Conservation (phyloP, 1,140 invertebrate genomes). For the Zaprionus capensis region DNA sequence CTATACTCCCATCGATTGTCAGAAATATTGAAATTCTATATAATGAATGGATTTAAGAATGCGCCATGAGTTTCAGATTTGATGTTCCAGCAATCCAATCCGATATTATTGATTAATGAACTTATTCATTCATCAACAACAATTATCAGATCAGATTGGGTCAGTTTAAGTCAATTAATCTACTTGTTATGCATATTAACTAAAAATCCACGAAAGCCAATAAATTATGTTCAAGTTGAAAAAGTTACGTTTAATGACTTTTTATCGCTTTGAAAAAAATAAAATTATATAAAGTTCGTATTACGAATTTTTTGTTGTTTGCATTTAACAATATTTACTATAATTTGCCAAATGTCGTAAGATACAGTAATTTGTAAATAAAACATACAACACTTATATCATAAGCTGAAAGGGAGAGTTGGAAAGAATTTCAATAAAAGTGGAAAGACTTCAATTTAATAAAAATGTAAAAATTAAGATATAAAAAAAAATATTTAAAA, state of each 20-base stretch:
- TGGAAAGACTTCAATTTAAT: too few relatives aligned
- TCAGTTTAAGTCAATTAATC: conserved; percentile 56
- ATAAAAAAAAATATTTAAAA: too few relatives aligned
- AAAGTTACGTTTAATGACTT: background rate
- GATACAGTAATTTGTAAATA: too few relatives aligned
- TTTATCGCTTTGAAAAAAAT: background rate
- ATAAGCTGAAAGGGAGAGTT: too few relatives aligned
- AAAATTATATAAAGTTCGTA: too few relatives aligned
- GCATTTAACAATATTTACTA: too few relatives aligned
- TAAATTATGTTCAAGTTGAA: background rate
- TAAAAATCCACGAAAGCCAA: conserved; percentile 6
- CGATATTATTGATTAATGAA: conserved; percentile 50
- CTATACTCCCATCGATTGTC: background rate
- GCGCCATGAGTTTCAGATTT: conserved; percentile 7
- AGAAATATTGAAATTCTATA: background rate
- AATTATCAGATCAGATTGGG: conserved; percentile 29
- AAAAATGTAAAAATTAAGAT: too few relatives aligned
- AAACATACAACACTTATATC: too few relatives aligned
- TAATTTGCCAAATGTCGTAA: too few relatives aligned
- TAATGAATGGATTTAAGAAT: background rate
- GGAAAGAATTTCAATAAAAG: too few relatives aligned
- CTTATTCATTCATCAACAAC: conserved; percentile 35
- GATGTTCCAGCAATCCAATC: conserved; percentile 19
- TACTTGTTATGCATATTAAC: conserved; percentile 44
- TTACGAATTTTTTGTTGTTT: too few relatives aligned